Evolutionary conservation across 2,797 vertebrate species (phyloP), one percentile per base, ranked within the genome.

Genomic region (Sebastes steindachneri): DNA sequence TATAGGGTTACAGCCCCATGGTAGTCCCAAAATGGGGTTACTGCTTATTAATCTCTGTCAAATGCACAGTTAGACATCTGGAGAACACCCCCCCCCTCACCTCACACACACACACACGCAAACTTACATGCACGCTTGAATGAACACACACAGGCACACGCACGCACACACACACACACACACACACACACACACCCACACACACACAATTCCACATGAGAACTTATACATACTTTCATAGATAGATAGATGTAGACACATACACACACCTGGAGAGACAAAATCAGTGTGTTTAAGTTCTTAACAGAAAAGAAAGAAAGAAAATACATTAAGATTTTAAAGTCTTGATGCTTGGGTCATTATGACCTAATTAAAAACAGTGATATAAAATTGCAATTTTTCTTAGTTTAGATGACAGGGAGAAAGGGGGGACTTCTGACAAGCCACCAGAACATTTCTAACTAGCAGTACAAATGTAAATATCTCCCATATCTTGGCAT

Each of bases 1-100:
- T 82, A 85, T 84, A 88, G 82, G 86, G 53, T 89, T 79, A 74
- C 33, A 84, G 51, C 79, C 75, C 88, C 63, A 76, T 76, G 80
- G 79, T 87, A 67, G 80, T 88, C 84, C 86, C 80, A 86, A 68
- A 45, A 88, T 67, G 37, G 60, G 75, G 59, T 83, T 83, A 51
- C 65, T 71, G 68, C 71, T 79, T 77, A 91, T 93, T 89, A 89
- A 91, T 90, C 91, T 90, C 81, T 89, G 91, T 91, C 89, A 93
- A 70, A 83, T 75, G 68, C 90, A 84, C 82, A 91, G 87, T 77
- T 59, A 84, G 89, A 80, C 25, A 3, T 84, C 80, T 63, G 31
- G 41, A 68, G 29, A n/a, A 7, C 37, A 71, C 4, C 35, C 58
- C 17, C 17, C 19, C 35, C 11, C 45, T 21, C 45, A 14, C 21